phyloP scores from a whole-genome alignment of 2,888 invertebrate genomes.

The Pyralis farinalis region DNA sequence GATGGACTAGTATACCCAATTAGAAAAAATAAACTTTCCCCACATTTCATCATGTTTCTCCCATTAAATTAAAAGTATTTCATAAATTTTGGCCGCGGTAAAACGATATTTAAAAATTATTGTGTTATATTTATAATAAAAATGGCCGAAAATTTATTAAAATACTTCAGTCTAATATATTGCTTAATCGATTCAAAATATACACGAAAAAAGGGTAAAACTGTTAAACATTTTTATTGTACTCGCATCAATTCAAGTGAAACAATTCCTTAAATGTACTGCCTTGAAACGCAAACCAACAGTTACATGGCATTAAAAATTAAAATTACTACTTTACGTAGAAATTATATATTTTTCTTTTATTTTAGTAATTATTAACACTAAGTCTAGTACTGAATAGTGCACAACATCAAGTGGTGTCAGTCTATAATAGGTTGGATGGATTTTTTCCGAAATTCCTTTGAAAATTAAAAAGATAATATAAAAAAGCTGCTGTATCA shows the following conservation, averaged over 20 bases:
- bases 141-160: conserved; percentile 60
- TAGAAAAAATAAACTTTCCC: conserved; percentile 72
- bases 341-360: conserved; percentile 36
- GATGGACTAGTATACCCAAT: conserved; percentile 76
- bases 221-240: conserved; percentile 40
- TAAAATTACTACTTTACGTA: conserved; percentile 32
- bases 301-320: conserved; percentile 46
- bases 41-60: conserved; percentile 38
- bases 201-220: conserved; percentile 44
- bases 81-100: conserved; percentile 61
- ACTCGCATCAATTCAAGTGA: conserved; percentile 53
- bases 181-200: conserved; percentile 74
- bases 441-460: conserved; percentile 57
- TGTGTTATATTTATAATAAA: conserved; percentile 54
- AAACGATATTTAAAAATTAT: conserved; percentile 44
- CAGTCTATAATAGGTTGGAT: conserved; percentile 80
- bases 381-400: conserved; percentile 69
- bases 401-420: conserved; percentile 77
- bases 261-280: conserved; percentile 60
- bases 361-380: conserved; percentile 46
- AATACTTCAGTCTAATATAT: conserved; percentile 76
- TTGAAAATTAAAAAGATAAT: conserved; percentile 25
- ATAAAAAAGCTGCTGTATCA: conserved; percentile 36
- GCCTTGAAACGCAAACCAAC: conserved; percentile 24
- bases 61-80: conserved; percentile 54